Conservation (phyloP, 2,113 vertebrate genomes). For the Oostethus manadensis region DNA sequence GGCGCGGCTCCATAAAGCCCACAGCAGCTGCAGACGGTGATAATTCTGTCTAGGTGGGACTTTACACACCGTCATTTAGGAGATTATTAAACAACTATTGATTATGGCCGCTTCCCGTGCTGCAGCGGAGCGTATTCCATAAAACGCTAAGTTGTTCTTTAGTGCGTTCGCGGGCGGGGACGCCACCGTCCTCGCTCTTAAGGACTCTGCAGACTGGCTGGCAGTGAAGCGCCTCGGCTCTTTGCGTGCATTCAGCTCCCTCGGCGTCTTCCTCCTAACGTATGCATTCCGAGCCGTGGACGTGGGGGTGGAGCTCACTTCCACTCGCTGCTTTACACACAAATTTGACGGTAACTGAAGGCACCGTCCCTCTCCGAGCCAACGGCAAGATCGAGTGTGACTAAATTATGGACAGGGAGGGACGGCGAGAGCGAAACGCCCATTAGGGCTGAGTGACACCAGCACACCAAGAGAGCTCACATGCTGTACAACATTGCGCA, state of each 20-base stretch:
- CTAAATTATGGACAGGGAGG: neutral
- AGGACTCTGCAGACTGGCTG: neutral
- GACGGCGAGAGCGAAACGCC: neutral
- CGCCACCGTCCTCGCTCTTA: neutral
- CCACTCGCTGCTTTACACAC: neutral
- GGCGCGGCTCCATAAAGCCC: neutral
- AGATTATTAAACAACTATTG: conserved; percentile 6
- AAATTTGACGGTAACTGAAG: neutral
- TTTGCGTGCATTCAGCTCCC: conserved; percentile 35
- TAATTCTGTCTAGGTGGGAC: conserved; percentile 1
- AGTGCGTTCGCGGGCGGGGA: neutral
- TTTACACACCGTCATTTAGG: conserved; percentile 4
- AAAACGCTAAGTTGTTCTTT: conserved; percentile 21
- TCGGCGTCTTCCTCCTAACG: conserved; percentile 27
- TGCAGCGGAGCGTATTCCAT: conserved; percentile 17
- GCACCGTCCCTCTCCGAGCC: neutral
- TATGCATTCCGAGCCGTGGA: neutral
- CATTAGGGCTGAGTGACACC: neutral
- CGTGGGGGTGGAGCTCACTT: neutral
- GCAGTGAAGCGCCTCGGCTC: conserved; percentile 11
- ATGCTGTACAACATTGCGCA: too few relatives aligned
- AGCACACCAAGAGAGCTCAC: too few relatives aligned
- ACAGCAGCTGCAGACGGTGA: neutral
- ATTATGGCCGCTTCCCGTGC: conserved; percentile 14
- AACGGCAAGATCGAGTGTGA: neutral